Evolutionary conservation across 2,113 vertebrate species (phyloP), one percentile per base, ranked within the genome.

Genomic region (Perca fluviatilis): DNA sequence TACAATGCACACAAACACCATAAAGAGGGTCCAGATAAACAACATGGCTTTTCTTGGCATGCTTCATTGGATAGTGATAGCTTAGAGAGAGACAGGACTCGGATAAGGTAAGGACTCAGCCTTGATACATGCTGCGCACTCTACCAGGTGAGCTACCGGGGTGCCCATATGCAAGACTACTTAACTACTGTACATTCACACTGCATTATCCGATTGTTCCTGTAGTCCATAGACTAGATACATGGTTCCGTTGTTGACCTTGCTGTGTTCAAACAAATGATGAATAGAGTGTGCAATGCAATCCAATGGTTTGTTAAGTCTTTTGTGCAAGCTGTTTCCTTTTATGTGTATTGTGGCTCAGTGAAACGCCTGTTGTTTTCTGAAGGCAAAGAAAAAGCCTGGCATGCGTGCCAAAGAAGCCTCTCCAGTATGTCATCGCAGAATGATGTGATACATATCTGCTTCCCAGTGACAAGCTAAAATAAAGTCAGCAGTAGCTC

Each of bases 361-460:
- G 60, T 84, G 51, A 86, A 77, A 69, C 2, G 18, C 25, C 71
- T 77, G 86, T 88, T 90, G 86, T 76, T 78, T 85, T 81, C 57
- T 51, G 54, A 67, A 80, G 47, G 58, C 56, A 74, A 63, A 87
- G 70, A 87, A 40, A 43, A 60, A 27, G 77, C 70, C 82, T 58
- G 65, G 74, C 14, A 3, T 57, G 62, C 43, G 63, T 64, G 71
- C 72, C 74, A 77, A 75, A 72, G 30, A 78, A 76, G 57, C 80
- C 68, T 86, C 70, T 70, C 73, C 36, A 64, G 65, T 33, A 65
- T 72, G 76, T 73, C 79, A 61, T 47, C 2, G 9, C 33, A 58
- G 23, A 74, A 70, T 62, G 40, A 64, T 84, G 43, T 58, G 85
- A 88, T 68, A 57, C 53, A 27, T 81, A 77, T 89, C 84, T 84